These are phyloP conservation scores for Hirtodrosophila confusa DNA, from an alignment of 2,888 invertebrate genomes.

Conservation along the genomic window DNA sequence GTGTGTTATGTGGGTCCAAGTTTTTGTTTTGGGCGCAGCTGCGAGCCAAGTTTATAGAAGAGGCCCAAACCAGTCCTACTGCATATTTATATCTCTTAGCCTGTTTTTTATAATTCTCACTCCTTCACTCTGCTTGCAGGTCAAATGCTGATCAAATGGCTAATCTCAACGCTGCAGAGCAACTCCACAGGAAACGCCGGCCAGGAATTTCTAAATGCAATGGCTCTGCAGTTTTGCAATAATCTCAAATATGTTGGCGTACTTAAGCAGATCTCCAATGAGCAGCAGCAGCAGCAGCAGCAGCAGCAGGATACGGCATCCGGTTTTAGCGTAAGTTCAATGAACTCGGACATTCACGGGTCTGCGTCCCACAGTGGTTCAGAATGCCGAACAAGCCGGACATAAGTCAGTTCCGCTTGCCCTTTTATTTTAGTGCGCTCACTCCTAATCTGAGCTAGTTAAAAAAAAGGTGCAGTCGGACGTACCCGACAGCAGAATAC, in stretches of 20 bases:
- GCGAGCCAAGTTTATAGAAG: conserved; percentile 48
- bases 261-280: conserved; percentile 88
- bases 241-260: conserved; percentile 94
- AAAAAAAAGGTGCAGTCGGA: too few species aligned
- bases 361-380: conserved; percentile 1
- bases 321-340: conserved; percentile 71
- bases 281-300: conserved; percentile 86
- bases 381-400: too few species aligned
- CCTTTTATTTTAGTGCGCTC: too few species aligned
- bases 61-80: conserved; percentile 1
- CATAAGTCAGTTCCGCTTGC: too few species aligned
- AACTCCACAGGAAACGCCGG: conserved; percentile 83
- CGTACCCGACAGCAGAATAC: too few species aligned
- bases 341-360: conserved; percentile 31
- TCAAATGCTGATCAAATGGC: conserved; percentile 96
- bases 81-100: conserved; percentile 1
- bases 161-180: conserved; percentile 89
- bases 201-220: conserved; percentile 89
- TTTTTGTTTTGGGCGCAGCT: conserved; percentile 47
- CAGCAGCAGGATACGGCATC: conserved; percentile 39
- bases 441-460: too few species aligned
- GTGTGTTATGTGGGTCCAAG: conserved; percentile 43
- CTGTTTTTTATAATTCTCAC: not conserved
- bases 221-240: conserved; percentile 93
- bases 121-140: conserved; percentile 85